phyloP scores from a whole-genome alignment of 2,888 invertebrate genomes.

The Agriopis leucophaearia region DNA sequence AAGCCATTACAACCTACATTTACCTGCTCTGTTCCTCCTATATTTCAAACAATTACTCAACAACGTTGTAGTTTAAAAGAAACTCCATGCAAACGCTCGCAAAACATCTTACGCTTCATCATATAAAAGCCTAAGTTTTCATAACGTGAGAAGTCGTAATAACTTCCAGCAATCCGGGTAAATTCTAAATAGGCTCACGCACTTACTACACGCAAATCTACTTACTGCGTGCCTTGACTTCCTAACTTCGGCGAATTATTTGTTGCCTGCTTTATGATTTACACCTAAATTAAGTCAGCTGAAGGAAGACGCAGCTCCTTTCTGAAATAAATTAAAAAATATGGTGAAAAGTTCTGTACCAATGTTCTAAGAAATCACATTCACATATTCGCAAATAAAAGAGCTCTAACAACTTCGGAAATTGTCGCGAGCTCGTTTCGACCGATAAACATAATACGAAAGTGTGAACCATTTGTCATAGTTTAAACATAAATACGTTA shows the following conservation, averaged over 20 bases:
- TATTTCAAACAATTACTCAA: conserved; percentile 1
- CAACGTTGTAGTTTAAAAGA: conserved; percentile 8
- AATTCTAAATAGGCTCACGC: conserved; percentile 82
- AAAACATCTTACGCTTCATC: conserved; percentile 11
- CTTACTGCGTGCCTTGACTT: conserved; percentile 73
- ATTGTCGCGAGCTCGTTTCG: too few relatives aligned
- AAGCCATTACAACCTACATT: too few relatives aligned
- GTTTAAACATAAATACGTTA: too few relatives aligned
- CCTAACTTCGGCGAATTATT: conserved; percentile 50
- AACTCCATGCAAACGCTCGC: background rate
- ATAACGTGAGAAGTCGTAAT: conserved; percentile 46
- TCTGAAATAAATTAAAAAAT: background rate
- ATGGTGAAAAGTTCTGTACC: background rate
- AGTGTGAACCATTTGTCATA: too few relatives aligned
- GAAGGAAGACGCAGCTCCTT: conserved; percentile 7
- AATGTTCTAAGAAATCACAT: background rate
- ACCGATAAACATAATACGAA: too few relatives aligned
- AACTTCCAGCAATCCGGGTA: conserved; percentile 66
- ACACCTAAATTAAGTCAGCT: conserved; percentile 20
- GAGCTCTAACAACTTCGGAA: too few relatives aligned
- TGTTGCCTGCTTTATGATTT: conserved; percentile 30
- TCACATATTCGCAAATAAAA: too few relatives aligned
- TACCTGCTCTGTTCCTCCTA: too few relatives aligned
- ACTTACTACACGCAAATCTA: conserved; percentile 80
- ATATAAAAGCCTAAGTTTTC: conserved; percentile 25